phyloP scores from a whole-genome alignment of 2,797 vertebrate species.

The Gymnodraco acuticeps region DNA sequence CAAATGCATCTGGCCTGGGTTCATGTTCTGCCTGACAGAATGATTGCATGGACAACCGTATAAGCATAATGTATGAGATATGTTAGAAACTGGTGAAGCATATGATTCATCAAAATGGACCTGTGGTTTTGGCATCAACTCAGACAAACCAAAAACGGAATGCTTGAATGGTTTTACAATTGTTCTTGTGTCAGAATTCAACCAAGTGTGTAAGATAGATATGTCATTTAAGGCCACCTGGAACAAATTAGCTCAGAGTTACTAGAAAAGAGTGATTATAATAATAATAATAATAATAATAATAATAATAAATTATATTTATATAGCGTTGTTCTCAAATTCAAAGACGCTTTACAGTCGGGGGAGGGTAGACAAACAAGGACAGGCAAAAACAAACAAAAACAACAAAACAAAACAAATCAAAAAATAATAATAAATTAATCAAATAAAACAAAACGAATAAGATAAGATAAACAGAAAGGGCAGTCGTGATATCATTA shows the following conservation, averaged over 20 bases:
- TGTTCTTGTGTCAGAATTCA: slow-evolving; percentile 43
- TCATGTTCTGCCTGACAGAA: slow-evolving; percentile 42
- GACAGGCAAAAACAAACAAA: no score
- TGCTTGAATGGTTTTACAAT: slow-evolving; percentile 48
- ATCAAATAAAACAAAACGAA: no score
- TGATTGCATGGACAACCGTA: slow-evolving; percentile 32
- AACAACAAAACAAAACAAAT: no score
- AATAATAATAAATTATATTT: no score
- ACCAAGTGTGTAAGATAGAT: slow-evolving; percentile 31
- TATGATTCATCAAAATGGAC: slow-evolving; percentile 41
- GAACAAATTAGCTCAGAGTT: slow-evolving; percentile 32
- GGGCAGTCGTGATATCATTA: neutral
- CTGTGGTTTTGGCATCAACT: slow-evolving; percentile 55
- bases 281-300: no score
- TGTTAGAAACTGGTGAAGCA: slow-evolving; percentile 27
- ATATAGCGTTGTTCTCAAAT: no score
- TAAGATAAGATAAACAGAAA: no score
- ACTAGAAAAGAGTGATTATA: slow-evolving; percentile 9
- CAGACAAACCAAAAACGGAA: slow-evolving; percentile 42
- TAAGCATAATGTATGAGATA: slow-evolving; percentile 21
- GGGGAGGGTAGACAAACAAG: no score
- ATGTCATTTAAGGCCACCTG: slow-evolving; percentile 46
- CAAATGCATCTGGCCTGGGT: slow-evolving; percentile 20
- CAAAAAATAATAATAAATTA: no score
- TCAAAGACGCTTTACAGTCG: no score